phyloP scores from a whole-genome alignment of 2,797 vertebrate genomes.

The Serranus cabrilla region DNA sequence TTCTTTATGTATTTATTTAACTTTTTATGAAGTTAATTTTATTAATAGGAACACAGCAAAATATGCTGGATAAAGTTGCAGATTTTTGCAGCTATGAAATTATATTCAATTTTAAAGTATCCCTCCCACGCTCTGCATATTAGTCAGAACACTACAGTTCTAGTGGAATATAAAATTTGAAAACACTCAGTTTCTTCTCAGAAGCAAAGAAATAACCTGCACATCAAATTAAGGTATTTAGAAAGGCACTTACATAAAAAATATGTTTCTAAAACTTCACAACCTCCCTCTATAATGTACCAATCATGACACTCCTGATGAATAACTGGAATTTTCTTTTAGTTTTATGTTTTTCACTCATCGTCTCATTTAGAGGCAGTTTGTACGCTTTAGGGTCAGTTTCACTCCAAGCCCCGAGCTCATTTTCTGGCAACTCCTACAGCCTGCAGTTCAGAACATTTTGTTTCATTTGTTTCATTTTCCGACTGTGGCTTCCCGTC shows the following conservation, averaged over 20 bases:
- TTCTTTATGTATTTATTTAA: too few species aligned
- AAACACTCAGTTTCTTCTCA: neutral
- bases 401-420: constrained; percentile 27
- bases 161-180: constrained; percentile 8
- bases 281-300: neutral
- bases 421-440: constrained; percentile 75
- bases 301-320: constrained; percentile 6
- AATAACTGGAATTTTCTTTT: neutral
- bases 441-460: constrained; percentile 76
- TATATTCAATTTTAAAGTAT: neutral
- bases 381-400: constrained; percentile 42
- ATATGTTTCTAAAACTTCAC: neutral
- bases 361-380: constrained; percentile 31
- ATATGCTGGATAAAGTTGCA: neutral
- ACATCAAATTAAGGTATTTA: neutral
- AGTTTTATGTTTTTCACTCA: constrained; percentile 45
- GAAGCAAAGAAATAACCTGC: too few species aligned
- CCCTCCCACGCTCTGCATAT: neutral
- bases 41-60: neutral
- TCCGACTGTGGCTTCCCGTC: constrained; percentile 76
- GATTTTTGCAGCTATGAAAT: neutral
- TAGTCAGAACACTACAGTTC: neutral
- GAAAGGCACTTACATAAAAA: neutral
- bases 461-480: constrained; percentile 78
- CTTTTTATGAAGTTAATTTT: neutral